Evolutionary conservation across 2,113 vertebrate genomes (phyloP), one percentile per base, ranked within the genome.

Genomic region (Mesoclemmys tuberculata): DNA sequence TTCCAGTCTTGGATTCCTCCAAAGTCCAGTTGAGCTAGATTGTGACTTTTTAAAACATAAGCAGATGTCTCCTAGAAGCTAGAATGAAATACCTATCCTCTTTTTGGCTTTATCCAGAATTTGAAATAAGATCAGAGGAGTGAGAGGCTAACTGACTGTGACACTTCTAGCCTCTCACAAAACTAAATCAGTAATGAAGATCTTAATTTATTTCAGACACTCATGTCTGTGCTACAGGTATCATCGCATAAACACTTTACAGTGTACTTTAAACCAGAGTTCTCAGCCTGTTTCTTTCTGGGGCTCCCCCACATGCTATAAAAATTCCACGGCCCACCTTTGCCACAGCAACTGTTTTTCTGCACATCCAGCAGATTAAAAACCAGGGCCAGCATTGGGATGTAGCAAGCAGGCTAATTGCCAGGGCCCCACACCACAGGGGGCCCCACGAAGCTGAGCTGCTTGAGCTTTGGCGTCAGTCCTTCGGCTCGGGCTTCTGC

Each of bases 201-300:
- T 97, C 93, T 84, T 29, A 77, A 86, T 49, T 96, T 52, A 84
- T 89, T 79, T 88, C 2, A 84, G 89, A 94, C 41, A 27, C 41
- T 97, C 89, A 85, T 94, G 49, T 55, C 41, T 49, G 51, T 92
- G 90, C 90, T 90, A 12, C 61, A 27, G 5, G 51, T 51, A 27
- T 93, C 35, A 24, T 16, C 82, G 54, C 85, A 86, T 81, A 93
- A 87, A 74, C 94, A 52, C 55, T 55, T 80, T 78, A 90, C 71
- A 96, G 85, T 5, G 46, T 78, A 74, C 90, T 64, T 80, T 85
- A 80, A 92, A 74, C 92, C 14, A 52, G 51, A 52, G 16, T 52
- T 52, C 51, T 52, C 51, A 52, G 12, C 13, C 13, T 18, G 11
- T 52, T 52, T 52, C 51, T 52, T 18, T 52, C 51, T 52, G 51